Conservation (phyloP, 2,888 invertebrate genomes). For the Zele albiditarsus region DNA sequence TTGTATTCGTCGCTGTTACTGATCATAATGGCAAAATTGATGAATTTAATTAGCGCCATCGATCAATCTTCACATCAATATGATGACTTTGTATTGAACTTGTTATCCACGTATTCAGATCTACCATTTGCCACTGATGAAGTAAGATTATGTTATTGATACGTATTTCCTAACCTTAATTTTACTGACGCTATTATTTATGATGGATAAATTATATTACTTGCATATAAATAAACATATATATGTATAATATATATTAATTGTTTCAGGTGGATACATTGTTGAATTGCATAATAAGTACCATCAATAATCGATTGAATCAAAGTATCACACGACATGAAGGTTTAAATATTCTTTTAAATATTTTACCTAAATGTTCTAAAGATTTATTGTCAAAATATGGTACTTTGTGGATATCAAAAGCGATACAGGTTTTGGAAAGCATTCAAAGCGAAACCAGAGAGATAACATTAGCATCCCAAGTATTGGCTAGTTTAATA, state of each 20-base stretch:
- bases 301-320: conserved; percentile 62
- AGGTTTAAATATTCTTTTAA: conserved; percentile 58
- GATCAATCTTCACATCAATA: conserved; percentile 55
- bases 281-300: conserved; percentile 54
- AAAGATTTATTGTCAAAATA: conserved; percentile 57
- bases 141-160: conserved; percentile 50
- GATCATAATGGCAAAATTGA: conserved; percentile 45
- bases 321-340: conserved; percentile 54
- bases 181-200: neutral
- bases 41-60: conserved; percentile 55
- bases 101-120: conserved; percentile 55
- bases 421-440: conserved; percentile 60
- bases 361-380: conserved; percentile 53
- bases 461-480: conserved; percentile 58
- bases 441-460: conserved; percentile 51
- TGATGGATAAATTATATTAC: neutral
- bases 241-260: neutral
- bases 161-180: conserved; percentile 1
- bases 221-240: neutral
- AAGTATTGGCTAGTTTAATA: conserved; percentile 57
- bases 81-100: conserved; percentile 53
- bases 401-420: conserved; percentile 62
- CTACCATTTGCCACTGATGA: conserved; percentile 57
- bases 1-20: neutral
- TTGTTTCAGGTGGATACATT: conserved; percentile 55